These are phyloP conservation scores for Harpagifer antarcticus DNA, from an alignment of 2,797 vertebrate species.

Conservation along the genomic window DNA sequence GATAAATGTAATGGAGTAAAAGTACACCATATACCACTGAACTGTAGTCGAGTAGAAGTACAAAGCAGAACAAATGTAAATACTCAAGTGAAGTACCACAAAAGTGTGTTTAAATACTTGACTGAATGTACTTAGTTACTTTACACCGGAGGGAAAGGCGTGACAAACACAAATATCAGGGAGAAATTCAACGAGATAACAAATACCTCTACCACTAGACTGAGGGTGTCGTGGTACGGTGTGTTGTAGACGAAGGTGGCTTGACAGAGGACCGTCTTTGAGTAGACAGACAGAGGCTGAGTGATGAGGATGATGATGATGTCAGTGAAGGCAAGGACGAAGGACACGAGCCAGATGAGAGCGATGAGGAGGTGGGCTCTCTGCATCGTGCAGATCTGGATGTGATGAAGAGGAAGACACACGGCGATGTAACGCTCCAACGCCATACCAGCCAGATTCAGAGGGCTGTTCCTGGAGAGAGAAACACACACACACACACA, in stretches of 20 bases:
- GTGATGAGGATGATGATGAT: conserved; percentile 47
- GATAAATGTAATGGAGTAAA: too few species aligned
- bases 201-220: too few species aligned
- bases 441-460: conserved; percentile 75
- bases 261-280: conserved; percentile 27
- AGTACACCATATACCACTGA: too few species aligned
- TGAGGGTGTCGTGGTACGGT: conserved; percentile 27
- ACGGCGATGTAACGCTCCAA: conserved; percentile 72
- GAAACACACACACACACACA: too few species aligned
- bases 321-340: conserved; percentile 38
- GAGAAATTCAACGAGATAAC: too few species aligned
- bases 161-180: too few species aligned
- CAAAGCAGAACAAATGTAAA: too few species aligned
- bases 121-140: too few species aligned
- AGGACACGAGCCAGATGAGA: conserved; percentile 53
- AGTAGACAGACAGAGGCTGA: conserved; percentile 39
- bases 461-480: conserved; percentile 49
- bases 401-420: conserved; percentile 69
- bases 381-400: conserved; percentile 64
- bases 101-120: too few species aligned
- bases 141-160: too few species aligned
- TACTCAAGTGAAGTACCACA: too few species aligned
- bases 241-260: not conserved
- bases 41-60: too few species aligned
- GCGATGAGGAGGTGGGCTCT: conserved; percentile 56